Conservation (phyloP, 2,888 invertebrate species). For the Drepana falcataria region DNA sequence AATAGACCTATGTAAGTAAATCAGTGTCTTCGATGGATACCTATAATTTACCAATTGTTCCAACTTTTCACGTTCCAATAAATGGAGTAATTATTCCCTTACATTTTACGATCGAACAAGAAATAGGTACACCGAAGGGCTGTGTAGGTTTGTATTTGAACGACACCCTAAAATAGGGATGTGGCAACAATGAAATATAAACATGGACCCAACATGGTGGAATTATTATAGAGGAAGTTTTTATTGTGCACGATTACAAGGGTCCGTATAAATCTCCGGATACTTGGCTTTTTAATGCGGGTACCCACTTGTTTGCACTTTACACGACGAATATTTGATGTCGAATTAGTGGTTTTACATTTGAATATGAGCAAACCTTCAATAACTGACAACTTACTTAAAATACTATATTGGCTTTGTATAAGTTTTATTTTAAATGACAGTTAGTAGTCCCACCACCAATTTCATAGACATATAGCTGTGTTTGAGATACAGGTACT, state of each 20-base stretch:
- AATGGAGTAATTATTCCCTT: neutral
- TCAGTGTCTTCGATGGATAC: too few species aligned
- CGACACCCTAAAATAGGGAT: neutral
- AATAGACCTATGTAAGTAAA: too few species aligned
- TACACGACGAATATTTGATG: neutral
- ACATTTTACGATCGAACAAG: neutral
- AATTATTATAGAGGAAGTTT: constrained; percentile 31
- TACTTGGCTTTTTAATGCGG: neutral
- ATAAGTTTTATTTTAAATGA: too few species aligned
- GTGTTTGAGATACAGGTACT: too few species aligned
- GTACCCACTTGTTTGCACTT: neutral
- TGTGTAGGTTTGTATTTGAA: neutral
- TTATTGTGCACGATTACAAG: constrained; percentile 47
- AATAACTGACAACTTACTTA: too few species aligned
- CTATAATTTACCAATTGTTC: neutral
- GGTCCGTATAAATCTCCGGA: constrained; percentile 20
- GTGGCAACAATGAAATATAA: neutral
- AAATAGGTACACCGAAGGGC: neutral
- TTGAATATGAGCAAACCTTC: too few species aligned
- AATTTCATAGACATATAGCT: too few species aligned
- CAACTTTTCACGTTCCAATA: neutral
- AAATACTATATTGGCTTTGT: too few species aligned
- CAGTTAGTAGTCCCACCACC: too few species aligned
- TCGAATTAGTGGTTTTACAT: neutral
- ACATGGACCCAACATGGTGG: neutral